Conservation (phyloP, 2,113 vertebrate species). For the Cairina moschata region DNA sequence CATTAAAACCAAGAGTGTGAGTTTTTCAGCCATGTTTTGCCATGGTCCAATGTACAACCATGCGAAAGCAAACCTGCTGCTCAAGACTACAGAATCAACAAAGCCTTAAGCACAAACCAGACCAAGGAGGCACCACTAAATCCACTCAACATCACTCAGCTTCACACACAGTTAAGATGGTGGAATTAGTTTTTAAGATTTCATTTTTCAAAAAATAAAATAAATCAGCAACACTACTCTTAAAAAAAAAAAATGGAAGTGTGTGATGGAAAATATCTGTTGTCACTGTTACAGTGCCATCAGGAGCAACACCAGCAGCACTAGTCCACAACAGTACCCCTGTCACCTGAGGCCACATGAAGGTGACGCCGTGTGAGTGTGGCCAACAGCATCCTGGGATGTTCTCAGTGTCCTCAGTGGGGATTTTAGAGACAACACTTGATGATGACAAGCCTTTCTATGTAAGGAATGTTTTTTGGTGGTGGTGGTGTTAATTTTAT, state of each 20-base stretch:
- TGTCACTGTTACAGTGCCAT: not conserved
- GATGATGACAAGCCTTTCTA: not conserved
- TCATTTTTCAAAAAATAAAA: not conserved
- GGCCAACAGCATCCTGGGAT: not conserved
- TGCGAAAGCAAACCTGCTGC: not conserved
- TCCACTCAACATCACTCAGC: not conserved
- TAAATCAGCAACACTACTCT: not conserved
- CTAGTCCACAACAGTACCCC: not conserved
- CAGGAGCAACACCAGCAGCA: rapidly evolving
- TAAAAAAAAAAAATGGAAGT: not conserved
- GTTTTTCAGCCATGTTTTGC: not conserved
- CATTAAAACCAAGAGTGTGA: not conserved
- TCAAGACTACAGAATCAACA: not conserved
- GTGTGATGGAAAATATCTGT: not conserved
- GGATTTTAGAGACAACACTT: not conserved
- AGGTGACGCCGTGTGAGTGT: rapidly evolving
- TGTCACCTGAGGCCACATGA: not conserved
- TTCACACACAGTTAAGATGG: not conserved
- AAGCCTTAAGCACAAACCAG: not conserved
- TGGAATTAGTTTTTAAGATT: not conserved
- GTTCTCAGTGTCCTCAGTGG: rapidly evolving
- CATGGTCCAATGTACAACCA: not conserved
- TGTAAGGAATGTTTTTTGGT: too few relatives aligned
- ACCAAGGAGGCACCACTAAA: not conserved
- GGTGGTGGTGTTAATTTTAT: too few relatives aligned